Percentiles rank a stretch among this genome's conserved stretches.
These are phyloP conservation scores for Magallana gigas DNA, from an alignment of 1,140 invertebrate genomes.

Conservation along the genomic window DNA sequence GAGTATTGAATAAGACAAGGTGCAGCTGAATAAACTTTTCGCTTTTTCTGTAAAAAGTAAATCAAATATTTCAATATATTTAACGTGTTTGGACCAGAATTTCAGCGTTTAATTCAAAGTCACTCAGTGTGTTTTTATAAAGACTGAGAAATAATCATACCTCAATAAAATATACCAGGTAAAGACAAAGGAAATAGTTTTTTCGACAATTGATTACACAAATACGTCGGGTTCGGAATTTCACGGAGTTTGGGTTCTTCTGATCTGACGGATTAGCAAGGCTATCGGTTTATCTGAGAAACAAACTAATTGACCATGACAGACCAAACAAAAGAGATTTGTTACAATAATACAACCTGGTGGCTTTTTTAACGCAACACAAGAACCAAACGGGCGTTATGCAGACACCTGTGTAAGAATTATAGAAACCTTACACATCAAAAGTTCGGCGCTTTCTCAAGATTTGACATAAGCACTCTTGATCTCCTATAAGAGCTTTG, in stretches of 20 bases:
- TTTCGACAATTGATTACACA: too few relatives aligned
- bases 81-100: too few relatives aligned
- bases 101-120: neutral
- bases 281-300: constrained; percentile 17
- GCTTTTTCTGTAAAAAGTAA: too few relatives aligned
- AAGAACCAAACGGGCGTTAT: neutral
- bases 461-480: neutral
- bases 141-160: neutral
- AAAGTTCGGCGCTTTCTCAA: neutral
- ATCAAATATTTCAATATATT: too few relatives aligned
- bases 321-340: constrained; percentile 33
- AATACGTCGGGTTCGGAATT: neutral
- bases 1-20: too few relatives aligned
- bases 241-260: constrained; percentile 15
- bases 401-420: neutral
- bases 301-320: constrained; percentile 19
- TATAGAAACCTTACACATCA: neutral
- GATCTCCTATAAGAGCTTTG: neutral
- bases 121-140: neutral
- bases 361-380: neutral
- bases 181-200: too few relatives aligned
- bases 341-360: constrained; percentile 22
- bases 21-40: too few relatives aligned
- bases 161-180: neutral
- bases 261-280: constrained; percentile 11